Conservation (phyloP, 1,140 invertebrate genomes). For the Euura saliciscinereae region DNA sequence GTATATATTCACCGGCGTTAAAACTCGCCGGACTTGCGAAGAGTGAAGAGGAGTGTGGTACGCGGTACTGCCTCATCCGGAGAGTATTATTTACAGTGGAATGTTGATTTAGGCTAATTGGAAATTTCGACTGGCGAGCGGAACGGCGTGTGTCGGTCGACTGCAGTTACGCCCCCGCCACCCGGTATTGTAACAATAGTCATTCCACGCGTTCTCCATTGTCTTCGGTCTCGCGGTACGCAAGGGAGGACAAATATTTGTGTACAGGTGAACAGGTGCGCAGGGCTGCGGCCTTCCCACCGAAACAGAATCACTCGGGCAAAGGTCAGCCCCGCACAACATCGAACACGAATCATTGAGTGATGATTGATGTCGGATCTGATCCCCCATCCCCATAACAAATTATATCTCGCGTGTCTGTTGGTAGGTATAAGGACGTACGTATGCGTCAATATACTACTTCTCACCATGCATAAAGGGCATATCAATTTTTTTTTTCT, state of each 20-base stretch:
- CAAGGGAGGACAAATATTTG: not conserved
- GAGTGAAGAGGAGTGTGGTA: not conserved
- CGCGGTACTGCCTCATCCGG: not conserved
- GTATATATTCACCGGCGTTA: too few relatives aligned
- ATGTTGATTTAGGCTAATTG: conserved; percentile 4
- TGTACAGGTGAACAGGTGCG: not conserved
- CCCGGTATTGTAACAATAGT: not conserved
- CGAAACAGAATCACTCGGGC: not conserved
- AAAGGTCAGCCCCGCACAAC: not conserved
- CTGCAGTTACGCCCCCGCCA: not conserved
- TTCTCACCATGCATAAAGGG: too few relatives aligned
- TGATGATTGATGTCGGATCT: too few relatives aligned
- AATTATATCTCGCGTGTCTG: too few relatives aligned
- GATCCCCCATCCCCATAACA: too few relatives aligned
- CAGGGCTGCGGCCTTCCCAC: not conserved
- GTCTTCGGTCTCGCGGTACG: not conserved
- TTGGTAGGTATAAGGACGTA: too few relatives aligned
- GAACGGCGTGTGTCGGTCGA: too few relatives aligned
- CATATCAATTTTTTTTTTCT: too few relatives aligned
- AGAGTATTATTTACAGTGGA: not conserved
- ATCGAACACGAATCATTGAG: not conserved
- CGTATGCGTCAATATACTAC: too few relatives aligned
- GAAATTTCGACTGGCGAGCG: not conserved
- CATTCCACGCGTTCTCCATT: not conserved
- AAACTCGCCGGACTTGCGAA: not conserved